Base-by-base conservation (phyloP, 2,888 invertebrate genomes). In the Eupithecia exiguata region DNA sequence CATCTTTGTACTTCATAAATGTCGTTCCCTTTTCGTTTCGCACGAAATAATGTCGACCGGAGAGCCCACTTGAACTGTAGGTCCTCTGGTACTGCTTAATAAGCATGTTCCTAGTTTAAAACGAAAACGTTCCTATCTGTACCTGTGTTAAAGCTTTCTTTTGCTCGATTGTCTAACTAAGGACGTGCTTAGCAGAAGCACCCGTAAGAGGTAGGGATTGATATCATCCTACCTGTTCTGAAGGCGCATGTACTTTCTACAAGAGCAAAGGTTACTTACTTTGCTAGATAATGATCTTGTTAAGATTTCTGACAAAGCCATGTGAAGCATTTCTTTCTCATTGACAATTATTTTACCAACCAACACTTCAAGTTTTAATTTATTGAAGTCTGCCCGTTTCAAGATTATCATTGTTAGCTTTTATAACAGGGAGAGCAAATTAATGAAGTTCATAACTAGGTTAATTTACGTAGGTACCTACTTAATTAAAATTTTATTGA, bases 11-110 rank as follows among this genome's bases (percentile, higher is more conserved):
- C n/a, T 49, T 49, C n/a, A 49, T 49, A 49, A 49, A 9, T n/a
- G 49, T n/a, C 49, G 21, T 53, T 53, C 49, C 49, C 21, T 53
- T 53, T 53, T 53, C 21, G 25, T 58, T 58, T 58, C 58, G 58
- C 58, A 53, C 49, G 21, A 53, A 21, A 21, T 53, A 53, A 53
- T 21, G 49, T 5, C 1, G 25, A 25, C 25, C 12, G 21, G 58
- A 58, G 58, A 12, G 12, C 58, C 58, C 58, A 58, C 58, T 58
- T 58, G 58, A 25, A 6, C 58, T 58, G 58, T 25, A 25, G 25
- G 25, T 25, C 58, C 58, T 25, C 14, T 25, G 25, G 25, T 58
- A 53, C 49, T 12, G 49, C 49, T 53, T 53, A 53, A 21, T 53
- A 53, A 53, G 49, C 58, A 25, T 25, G 21, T 21, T 21, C 14